These are phyloP conservation scores for Drosophila mauritiana DNA, from an alignment of 1,140 invertebrate species.

Conservation along the genomic window DNA sequence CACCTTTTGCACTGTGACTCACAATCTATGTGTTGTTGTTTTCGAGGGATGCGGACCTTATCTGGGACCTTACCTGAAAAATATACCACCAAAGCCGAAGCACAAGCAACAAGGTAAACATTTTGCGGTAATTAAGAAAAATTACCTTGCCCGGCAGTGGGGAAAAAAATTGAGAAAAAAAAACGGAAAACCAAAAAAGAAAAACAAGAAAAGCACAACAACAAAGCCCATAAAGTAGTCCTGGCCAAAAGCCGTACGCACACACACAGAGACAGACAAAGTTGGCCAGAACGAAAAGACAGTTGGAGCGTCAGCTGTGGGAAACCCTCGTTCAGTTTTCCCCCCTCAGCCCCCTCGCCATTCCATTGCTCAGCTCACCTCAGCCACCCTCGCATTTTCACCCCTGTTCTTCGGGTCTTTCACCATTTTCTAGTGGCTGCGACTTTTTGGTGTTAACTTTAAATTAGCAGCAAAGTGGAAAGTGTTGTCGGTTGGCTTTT, in stretches of 20 bases:
- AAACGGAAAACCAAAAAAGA: slow-evolving; percentile 27
- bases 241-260: slow-evolving; percentile 9
- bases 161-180: slow-evolving; percentile 27
- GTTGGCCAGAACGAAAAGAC: slow-evolving; percentile 50
- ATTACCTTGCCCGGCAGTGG: slow-evolving; percentile 67
- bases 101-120: slow-evolving; percentile 79
- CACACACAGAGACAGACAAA: slow-evolving; percentile 28
- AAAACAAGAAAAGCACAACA: slow-evolving; percentile 45
- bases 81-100: slow-evolving; percentile 49
- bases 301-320: slow-evolving; percentile 49
- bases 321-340: slow-evolving; percentile 38
- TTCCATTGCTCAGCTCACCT: no score
- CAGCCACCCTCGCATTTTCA: background rate
- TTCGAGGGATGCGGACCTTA: slow-evolving; percentile 59
- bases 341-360: background rate
- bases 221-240: slow-evolving; percentile 66
- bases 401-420: slow-evolving; percentile 15
- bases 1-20: slow-evolving; percentile 63
- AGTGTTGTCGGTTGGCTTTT: slow-evolving; percentile 83
- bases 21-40: slow-evolving; percentile 49
- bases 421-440: slow-evolving; percentile 68
- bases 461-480: slow-evolving; percentile 83
- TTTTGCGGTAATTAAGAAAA: slow-evolving; percentile 83
- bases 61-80: slow-evolving; percentile 50
- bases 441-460: slow-evolving; percentile 80